phyloP scores from a whole-genome alignment of 2,888 invertebrate species.

The Mycalesis mineus region DNA sequence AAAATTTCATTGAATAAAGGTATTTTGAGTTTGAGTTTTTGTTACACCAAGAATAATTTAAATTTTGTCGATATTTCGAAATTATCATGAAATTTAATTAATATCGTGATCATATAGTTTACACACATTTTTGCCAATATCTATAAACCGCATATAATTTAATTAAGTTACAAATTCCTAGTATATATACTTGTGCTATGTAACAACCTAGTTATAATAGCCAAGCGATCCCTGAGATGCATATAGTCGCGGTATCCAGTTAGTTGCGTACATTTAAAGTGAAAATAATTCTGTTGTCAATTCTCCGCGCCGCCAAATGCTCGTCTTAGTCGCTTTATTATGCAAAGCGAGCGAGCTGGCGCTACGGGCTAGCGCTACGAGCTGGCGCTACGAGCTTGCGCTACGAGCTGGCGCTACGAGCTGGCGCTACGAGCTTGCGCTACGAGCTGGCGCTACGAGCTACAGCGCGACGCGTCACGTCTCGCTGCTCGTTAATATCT shows the following conservation, averaged over 20 bases:
- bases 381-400: too few species aligned
- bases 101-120: too few species aligned
- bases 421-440: too few species aligned
- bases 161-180: background rate
- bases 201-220: background rate
- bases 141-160: background rate
- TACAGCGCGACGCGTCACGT: conserved; percentile 6
- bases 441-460: too few species aligned
- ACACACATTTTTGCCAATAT: background rate
- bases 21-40: too few species aligned
- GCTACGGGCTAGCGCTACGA: too few species aligned
- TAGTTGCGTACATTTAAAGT: background rate
- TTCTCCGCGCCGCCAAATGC: conserved; percentile 13
- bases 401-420: too few species aligned
- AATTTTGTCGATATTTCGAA: too few species aligned
- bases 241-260: background rate
- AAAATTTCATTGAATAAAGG: too few species aligned
- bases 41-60: too few species aligned
- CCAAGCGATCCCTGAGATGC: background rate
- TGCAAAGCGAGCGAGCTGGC: conserved; percentile 16
- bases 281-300: background rate
- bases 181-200: background rate
- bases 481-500: background rate
- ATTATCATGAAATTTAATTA: too few species aligned
- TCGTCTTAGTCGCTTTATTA: conserved; percentile 22